phyloP scores from a whole-genome alignment of 2,888 invertebrate species.

The Synergus umbraculus region DNA sequence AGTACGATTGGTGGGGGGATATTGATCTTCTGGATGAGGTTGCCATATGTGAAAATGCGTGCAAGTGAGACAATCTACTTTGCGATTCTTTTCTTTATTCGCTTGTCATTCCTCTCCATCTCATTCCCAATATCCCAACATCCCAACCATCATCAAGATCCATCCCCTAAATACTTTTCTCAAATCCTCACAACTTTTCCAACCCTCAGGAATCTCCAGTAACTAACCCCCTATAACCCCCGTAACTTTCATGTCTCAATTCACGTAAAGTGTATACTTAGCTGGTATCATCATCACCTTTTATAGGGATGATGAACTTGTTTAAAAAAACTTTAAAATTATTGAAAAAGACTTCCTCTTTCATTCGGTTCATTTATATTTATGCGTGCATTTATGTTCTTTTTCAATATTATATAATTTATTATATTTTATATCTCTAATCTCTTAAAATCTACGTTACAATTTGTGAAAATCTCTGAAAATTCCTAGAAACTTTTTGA shows the following conservation, averaged over 20 bases:
- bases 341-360: too few relatives aligned
- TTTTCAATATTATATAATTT: too few relatives aligned
- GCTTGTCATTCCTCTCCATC: conserved; percentile 44
- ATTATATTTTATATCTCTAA: too few relatives aligned
- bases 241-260: background rate
- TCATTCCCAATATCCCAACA: conserved; percentile 42
- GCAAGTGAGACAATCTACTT: conserved; percentile 56
- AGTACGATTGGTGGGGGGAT: conserved; percentile 59
- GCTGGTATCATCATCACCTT: background rate
- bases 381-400: too few relatives aligned
- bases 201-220: background rate
- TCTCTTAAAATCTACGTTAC: too few relatives aligned
- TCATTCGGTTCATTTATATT: too few relatives aligned
- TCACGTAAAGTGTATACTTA: background rate
- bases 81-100: conserved; percentile 55
- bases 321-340: background rate
- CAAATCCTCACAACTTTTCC: conserved; percentile 18
- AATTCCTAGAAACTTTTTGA: too few relatives aligned
- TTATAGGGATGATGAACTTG: background rate
- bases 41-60: conserved; percentile 62
- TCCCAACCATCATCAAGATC: conserved; percentile 29
- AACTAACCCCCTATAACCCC: background rate
- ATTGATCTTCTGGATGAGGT: conserved; percentile 72
- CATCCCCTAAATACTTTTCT: conserved; percentile 19
- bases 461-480: too few relatives aligned